Evolutionary conservation across 2,797 vertebrate species (phyloP).

Genomic region (Centroberyx gerrardi): DNA sequence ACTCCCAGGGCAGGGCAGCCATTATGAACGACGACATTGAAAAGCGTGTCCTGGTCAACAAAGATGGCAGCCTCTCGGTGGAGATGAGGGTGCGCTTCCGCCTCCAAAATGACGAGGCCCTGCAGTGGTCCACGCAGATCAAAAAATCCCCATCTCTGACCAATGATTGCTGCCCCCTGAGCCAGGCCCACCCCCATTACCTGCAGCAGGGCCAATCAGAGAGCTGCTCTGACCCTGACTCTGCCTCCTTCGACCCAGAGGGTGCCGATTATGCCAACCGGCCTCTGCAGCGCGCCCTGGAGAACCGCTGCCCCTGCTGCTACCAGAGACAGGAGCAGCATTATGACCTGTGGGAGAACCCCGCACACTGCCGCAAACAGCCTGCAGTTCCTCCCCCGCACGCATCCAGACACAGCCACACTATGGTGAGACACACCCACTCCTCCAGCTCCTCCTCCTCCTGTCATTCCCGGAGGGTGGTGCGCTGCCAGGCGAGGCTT

Average conservation of each 20-base stretch:
- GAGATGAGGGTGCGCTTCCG: slow-evolving; percentile 95
- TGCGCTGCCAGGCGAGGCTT: slow-evolving; percentile 67
- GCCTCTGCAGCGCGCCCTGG: slow-evolving; percentile 68
- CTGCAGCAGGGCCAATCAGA: slow-evolving; percentile 82
- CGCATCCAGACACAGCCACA: slow-evolving; percentile 49
- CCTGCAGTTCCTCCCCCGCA: slow-evolving; percentile 58
- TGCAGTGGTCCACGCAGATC: slow-evolving; percentile 90
- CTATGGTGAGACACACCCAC: slow-evolving; percentile 72
- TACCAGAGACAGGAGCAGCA: slow-evolving; percentile 75
- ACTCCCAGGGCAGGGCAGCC: slow-evolving; percentile 58
- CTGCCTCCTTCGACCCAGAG: slow-evolving; percentile 82
- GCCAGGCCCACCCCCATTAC: slow-evolving; percentile 68
- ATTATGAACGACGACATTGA: slow-evolving; percentile 88
- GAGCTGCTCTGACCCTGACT: slow-evolving; percentile 85
- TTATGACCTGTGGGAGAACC: slow-evolving; percentile 93
- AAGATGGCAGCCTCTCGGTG: slow-evolving; percentile 93
- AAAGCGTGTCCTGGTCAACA: slow-evolving; percentile 90
- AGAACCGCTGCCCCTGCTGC: slow-evolving; percentile 81
- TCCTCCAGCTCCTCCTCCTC: slow-evolving; percentile 85
- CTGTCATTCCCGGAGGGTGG: slow-evolving; percentile 75
- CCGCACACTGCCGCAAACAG: slow-evolving; percentile 76
- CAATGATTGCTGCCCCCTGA: slow-evolving; percentile 78
- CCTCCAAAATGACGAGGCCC: slow-evolving; percentile 87
- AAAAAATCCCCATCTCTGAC: slow-evolving; percentile 82
- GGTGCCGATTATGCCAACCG: slow-evolving; percentile 79